Percentiles rank a stretch among this genome's conserved stretches.
phyloP scores from a whole-genome alignment of 2,113 vertebrate genomes.

The Narcine bancroftii region DNA sequence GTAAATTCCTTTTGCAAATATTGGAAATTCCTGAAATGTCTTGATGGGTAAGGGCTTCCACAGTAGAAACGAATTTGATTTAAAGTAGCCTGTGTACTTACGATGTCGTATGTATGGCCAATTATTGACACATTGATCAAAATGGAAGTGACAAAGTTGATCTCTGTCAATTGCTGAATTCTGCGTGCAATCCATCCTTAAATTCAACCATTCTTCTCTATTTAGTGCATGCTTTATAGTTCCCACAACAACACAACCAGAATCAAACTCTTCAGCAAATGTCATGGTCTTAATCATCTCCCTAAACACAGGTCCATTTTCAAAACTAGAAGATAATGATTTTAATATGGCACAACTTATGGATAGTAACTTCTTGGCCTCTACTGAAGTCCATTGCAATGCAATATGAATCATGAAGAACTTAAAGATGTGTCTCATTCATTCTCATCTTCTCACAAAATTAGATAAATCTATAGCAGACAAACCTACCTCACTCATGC shows the following conservation, averaged over 20 bases:
- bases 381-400: no score
- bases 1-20: slow-evolving; percentile 31
- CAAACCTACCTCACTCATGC: no score
- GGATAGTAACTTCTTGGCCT: no score
- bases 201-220: neutral
- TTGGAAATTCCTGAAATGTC: slow-evolving; percentile 14
- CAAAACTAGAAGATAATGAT: neutral
- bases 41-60: neutral
- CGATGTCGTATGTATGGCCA: neutral
- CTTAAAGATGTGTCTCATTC: no score
- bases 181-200: neutral
- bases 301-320: neutral
- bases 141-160: neutral
- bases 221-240: neutral
- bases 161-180: neutral
- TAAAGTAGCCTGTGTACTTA: neutral
- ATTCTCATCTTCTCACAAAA: no score
- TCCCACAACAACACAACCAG: neutral
- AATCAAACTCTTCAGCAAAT: neutral
- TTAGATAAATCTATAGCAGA: no score
- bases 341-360: neutral
- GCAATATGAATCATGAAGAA: no score
- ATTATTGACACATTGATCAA: neutral
- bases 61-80: neutral
- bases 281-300: neutral